Evolutionary conservation across 2,113 vertebrate genomes (phyloP), one percentile per base, ranked within the genome.

Genomic region (Sander vitreus): DNA sequence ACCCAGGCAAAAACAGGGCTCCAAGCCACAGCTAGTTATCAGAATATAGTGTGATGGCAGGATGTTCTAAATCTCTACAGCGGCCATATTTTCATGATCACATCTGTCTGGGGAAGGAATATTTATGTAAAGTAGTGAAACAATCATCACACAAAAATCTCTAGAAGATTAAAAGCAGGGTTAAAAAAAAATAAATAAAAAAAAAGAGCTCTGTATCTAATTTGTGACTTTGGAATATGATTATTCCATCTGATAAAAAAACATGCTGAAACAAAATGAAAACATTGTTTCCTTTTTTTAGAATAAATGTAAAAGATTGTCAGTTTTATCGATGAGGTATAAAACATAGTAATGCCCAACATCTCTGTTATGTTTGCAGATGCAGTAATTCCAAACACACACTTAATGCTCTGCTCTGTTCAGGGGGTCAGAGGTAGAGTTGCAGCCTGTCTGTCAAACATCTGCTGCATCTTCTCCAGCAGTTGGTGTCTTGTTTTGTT

Each of bases 91-190:
- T 85, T 82, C 21, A 75, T 50, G 36, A 36, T 70, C 73, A 58
- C 1, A 12, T 85, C 64, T 53, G 54, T 54, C 66, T 79, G 50
- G 27, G 58, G 45, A 33, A 2, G 14, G 8, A 73, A 23, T 83
- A 62, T 78, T 74, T 19, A 66, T 73, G 58, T 25, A 14, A 76
- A 79, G 68, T n/a, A 80, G n/a, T 64, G n/a, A 78, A 47, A 33
- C 19, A 78, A 78, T 73, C 25, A 36, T 79, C 60, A 39, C 39
- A 45, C 21, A 75, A 64, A n/a, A 64, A 7, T 55, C 76, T 71
- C n/a, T 18, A 2, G 19, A 62, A 43, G 50, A 74, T 70, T 50
- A 48, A 33, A 57, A 86, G 18, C 73, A 70, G 47, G 47, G 3
- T 15, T 60, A 33, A 33, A 70, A 54, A 21, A 59, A 72, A 62